Base-by-base conservation (phyloP, 2,113 vertebrate genomes). In the Callipepla squamata region DNA sequence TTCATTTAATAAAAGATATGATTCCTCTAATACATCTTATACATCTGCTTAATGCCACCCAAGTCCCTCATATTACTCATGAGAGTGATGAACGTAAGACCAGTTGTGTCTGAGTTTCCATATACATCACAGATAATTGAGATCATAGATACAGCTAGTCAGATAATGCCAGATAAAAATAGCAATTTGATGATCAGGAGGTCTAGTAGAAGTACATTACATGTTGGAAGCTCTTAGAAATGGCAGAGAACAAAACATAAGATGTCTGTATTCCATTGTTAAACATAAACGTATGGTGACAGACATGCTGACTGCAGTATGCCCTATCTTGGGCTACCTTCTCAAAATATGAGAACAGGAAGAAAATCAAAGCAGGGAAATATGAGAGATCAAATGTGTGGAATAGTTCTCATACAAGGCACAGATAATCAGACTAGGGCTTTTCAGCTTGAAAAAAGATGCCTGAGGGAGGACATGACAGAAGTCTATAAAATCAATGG, bases 401-500 rank as follows among this genome's bases (percentile, higher is more conserved):
- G n/a, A 81, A 67, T 6, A 50, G 21, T 30, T 93, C 76, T 67
- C 18, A 7, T 63, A 72, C 34, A 81, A 34, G 75, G 44, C 90
- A 85, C 20, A 91, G 53, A 92, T 61, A 76, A 87, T 28, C 48
- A 66, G n/a, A 53, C n/a, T 38, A 65, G 18, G 23, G 22, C 6
- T 80, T 90, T 90, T 85, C 66, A 91, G 25, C 30, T 58, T 76
- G 26, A 73, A 74, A 69, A 87, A 79, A 67, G 8, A 66, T 45
- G 58, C 42, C 63, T 8, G 5, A 85, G 45, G 63, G 66, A 87
- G 17, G 15, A 87, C 18, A 9, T 55, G 67, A 74, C 81, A 91
- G 36, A 94, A 80, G 21, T 28, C 45, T 87, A 40, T 50, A 89
- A 94, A 92, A 93, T 85, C 81, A 87, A 87, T 89, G 66, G 14